These are phyloP conservation scores for Zaprionus taronus DNA, from an alignment of 1,140 invertebrate species.

Conservation along the genomic window DNA sequence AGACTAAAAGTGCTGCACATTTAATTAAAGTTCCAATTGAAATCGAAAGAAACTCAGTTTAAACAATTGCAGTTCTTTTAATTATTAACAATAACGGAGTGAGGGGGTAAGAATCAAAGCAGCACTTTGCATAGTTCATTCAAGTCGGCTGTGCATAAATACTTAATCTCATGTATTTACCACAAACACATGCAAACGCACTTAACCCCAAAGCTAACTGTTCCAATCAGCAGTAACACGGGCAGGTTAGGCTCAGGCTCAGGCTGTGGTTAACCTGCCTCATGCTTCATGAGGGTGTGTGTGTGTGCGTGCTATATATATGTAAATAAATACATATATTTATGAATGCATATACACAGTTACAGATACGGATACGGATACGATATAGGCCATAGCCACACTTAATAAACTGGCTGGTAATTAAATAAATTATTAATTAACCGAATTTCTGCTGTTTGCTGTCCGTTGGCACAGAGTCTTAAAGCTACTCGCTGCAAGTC, in stretches of 20 bases:
- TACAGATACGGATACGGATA: neutral
- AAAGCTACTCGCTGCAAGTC: constrained; percentile 47
- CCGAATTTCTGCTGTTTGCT: constrained; percentile 22
- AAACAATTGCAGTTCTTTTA: neutral
- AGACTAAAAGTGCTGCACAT: neutral
- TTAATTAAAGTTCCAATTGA: neutral
- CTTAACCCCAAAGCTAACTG: constrained; percentile 6
- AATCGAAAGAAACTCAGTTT: neutral
- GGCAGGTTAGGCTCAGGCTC: neutral
- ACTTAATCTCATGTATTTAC: neutral
- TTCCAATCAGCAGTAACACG: neutral
- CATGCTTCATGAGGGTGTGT: neutral
- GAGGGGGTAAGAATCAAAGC: neutral
- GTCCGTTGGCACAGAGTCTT: constrained; percentile 34
- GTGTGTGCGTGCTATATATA: neutral
- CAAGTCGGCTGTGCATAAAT: neutral
- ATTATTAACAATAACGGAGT: neutral
- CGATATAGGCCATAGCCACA: constrained; percentile 15
- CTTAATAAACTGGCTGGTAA: constrained; percentile 62
- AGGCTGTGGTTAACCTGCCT: constrained; percentile 8
- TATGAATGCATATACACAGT: neutral
- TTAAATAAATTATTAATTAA: constrained; percentile 77
- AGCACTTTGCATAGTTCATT: neutral
- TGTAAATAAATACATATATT: constrained; percentile 5
- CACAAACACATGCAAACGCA: neutral